Evolutionary conservation across 1,140 invertebrate genomes (phyloP).

Genomic region (Drosophila subpulchrella): DNA sequence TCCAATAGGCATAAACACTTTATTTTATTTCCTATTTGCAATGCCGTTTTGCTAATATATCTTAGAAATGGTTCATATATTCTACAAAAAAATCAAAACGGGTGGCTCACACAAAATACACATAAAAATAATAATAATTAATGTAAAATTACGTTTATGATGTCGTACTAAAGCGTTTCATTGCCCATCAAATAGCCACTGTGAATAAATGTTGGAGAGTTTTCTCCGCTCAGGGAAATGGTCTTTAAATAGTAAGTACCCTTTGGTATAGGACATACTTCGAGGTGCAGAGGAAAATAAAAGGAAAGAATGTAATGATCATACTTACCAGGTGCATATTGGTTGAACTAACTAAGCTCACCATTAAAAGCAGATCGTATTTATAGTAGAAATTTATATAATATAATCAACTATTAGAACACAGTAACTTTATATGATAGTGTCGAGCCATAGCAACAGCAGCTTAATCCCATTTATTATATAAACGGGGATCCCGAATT

Average conservation of each 20-base stretch:
- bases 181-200: not conserved
- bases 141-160: not conserved
- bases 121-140: too few species aligned
- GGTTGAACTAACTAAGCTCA: not conserved
- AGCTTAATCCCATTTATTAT: not conserved
- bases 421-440: too few species aligned
- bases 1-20: slow-evolving; percentile 28
- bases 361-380: not conserved
- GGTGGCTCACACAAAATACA: too few species aligned
- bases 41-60: not conserved
- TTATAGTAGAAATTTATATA: not conserved
- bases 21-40: not conserved
- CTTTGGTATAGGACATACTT: slow-evolving; percentile 24
- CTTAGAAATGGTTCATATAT: too few species aligned
- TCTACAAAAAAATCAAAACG: too few species aligned
- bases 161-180: not conserved
- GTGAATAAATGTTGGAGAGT: slow-evolving; percentile 18
- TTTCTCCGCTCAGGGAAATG: slow-evolving; percentile 3
- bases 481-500: not conserved
- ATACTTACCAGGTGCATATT: not conserved
- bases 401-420: too few species aligned
- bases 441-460: not conserved
- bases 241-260: slow-evolving; percentile 36
- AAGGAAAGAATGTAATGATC: too few species aligned
- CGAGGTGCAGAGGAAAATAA: slow-evolving; percentile 17